Evolutionary conservation across 2,113 vertebrate genomes (phyloP), one percentile per base, ranked within the genome.

Genomic region (Addax nasomaculatus): DNA sequence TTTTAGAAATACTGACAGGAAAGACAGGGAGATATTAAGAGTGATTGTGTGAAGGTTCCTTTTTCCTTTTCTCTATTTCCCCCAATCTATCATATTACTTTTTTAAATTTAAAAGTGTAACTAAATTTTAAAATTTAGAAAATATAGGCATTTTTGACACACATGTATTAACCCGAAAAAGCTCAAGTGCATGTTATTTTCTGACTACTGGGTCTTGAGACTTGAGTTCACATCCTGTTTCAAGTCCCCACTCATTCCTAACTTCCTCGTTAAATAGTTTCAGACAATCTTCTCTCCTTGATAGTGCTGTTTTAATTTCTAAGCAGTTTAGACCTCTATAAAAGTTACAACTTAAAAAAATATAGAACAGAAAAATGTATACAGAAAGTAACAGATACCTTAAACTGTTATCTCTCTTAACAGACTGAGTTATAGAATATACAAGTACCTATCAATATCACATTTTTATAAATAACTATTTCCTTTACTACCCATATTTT

Each of bases 81-180:
- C 21, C 79, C 51, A 96, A 47, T 43, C 15, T 94, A 90, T 70
- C 43, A 43, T 78, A 86, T 16, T 94, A 49, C 49, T 70, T 79
- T 55, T 55, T 86, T 67, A 3, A 58, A 93, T 25, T 83, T 89
- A 95, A 78, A 83, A 81, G 13, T 70, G 4, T 83, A 47, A 45
- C 16, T 87, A 60, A 89, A 85, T 29, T 76, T 85, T 60, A 45
- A 85, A 93, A 57, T 86, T 51, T 92, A 96, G 36, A 89, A 96
- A 93, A 78, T 43, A 51, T 12, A 83, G 25, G 73, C 39, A 85
- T 57, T 9, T 93, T 57, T 55, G 53, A 83, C 76, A 86, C 4
- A 47, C 3, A 45, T 0, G 39, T 5, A 33, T 45, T 39, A 64
- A 93, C 17, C 80, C 0, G n/a, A 76, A 94, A 97, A 67, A 36